Percentiles rank a stretch among this genome's conserved stretches.
These are phyloP conservation scores for Condylura cristata DNA, from an alignment of 2,113 vertebrate genomes.

Conservation along the genomic window DNA sequence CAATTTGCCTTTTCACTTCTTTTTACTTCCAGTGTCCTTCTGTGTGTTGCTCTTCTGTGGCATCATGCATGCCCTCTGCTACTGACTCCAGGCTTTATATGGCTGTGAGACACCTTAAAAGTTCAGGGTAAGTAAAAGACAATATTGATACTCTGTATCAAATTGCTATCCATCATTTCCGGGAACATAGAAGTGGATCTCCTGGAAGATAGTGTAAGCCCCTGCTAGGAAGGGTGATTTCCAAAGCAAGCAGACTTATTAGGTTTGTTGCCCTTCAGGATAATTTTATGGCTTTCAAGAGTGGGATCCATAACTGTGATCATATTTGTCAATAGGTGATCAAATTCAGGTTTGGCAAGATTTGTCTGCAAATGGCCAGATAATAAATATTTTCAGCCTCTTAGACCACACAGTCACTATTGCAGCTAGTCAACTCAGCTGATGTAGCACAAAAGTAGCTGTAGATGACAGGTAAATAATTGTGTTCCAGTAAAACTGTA, in stretches of 20 bases:
- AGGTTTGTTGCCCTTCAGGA: neutral
- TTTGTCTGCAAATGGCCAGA: neutral
- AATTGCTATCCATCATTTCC: neutral
- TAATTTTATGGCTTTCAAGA: neutral
- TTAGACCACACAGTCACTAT: accelerated
- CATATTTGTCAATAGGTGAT: neutral
- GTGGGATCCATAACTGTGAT: neutral
- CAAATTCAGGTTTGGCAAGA: neutral
- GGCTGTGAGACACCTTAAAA: conserved; percentile 70
- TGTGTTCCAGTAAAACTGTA: neutral
- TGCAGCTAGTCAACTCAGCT: neutral
- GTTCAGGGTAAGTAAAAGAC: conserved; percentile 67
- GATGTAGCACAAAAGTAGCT: neutral
- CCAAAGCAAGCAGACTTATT: neutral
- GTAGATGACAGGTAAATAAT: accelerated
- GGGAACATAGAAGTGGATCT: neutral
- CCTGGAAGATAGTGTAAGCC: neutral
- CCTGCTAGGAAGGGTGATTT: neutral
- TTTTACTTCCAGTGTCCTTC: conserved; percentile 31
- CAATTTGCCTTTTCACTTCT: neutral
- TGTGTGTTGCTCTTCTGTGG: conserved; percentile 56
- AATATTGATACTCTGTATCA: neutral
- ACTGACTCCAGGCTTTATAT: conserved; percentile 73
- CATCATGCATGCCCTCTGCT: conserved; percentile 55
- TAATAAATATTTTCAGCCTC: neutral